A percentile compares a stretch with the other conserved stretches of the same genome.
Conservation (phyloP, 2,888 invertebrate species). For the Pseudolycoriella hygida region DNA sequence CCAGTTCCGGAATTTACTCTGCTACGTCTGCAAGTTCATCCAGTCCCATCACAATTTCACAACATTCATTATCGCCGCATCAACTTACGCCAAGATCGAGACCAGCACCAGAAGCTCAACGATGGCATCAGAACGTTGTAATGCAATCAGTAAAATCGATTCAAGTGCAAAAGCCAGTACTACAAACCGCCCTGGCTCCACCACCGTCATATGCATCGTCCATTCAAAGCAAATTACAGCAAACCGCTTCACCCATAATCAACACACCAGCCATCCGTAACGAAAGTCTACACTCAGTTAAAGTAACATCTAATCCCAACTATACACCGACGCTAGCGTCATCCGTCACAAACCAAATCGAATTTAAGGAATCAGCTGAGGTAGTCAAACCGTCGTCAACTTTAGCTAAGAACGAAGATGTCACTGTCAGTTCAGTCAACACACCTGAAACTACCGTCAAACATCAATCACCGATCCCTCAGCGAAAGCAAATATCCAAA, state of each 20-base stretch:
- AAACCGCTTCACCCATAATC: no score
- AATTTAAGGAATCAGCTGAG: constrained; percentile 13
- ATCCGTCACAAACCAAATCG: no score
- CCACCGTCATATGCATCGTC: constrained; percentile 66
- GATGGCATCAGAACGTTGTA: constrained; percentile 72
- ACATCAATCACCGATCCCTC: constrained; percentile 89
- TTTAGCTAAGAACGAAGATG: constrained; percentile 12
- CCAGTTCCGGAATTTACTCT: constrained; percentile 72
- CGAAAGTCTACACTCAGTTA: no score
- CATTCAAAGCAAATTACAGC: constrained; percentile 32
- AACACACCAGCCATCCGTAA: no score
- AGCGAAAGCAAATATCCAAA: constrained; percentile 22
- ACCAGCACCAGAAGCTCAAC: constrained; percentile 69
- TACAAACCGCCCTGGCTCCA: constrained; percentile 86
- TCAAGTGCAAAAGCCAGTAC: constrained; percentile 84
- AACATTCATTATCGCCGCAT: constrained; percentile 34
- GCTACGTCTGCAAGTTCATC: constrained; percentile 72
- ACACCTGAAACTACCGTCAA: constrained; percentile 33
- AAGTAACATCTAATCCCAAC: no score
- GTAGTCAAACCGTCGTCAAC: constrained; percentile 15
- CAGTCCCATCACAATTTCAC: constrained; percentile 57
- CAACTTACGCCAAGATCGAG: constrained; percentile 57
- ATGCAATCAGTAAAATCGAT: constrained; percentile 95
- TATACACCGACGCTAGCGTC: no score
- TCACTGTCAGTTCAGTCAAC: no score